These are phyloP conservation scores for Platorchestia sp. DNA, from an alignment of 1,140 invertebrate species.

Conservation along the genomic window DNA sequence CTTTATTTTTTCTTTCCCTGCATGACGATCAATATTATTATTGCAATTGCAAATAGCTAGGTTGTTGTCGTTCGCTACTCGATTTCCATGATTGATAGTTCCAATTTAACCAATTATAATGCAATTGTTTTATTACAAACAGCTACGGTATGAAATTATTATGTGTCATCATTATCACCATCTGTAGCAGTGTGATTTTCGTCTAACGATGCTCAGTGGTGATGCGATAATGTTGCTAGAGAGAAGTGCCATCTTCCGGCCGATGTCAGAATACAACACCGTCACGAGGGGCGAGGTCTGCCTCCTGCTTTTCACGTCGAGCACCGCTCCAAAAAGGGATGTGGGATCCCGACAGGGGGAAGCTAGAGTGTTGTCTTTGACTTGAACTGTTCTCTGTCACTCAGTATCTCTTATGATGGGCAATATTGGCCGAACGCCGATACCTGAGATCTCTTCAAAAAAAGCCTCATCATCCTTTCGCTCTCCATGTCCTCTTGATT, in stretches of 20 bases:
- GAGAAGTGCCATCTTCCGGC: not conserved
- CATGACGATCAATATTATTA: not conserved
- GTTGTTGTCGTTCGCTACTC: not conserved
- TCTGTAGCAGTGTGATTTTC: not conserved
- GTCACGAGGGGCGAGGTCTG: too few species aligned
- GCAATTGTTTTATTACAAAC: too few species aligned
- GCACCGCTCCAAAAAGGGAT: not conserved
- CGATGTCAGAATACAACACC: not conserved
- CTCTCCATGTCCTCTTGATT: slow-evolving; percentile 21
- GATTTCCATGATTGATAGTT: not conserved
- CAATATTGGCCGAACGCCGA: slow-evolving; percentile 2
- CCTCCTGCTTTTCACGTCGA: too few species aligned
- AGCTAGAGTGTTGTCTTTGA: slow-evolving; percentile 50
- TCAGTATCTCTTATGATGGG: slow-evolving; percentile 37
- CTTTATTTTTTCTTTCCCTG: not conserved
- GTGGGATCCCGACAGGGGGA: not conserved
- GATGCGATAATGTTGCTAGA: not conserved
- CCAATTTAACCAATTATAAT: too few species aligned
- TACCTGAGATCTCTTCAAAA: slow-evolving; percentile 48
- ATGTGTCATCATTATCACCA: not conserved
- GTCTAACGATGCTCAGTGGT: not conserved
- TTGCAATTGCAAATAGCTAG: not conserved
- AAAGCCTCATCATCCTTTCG: slow-evolving; percentile 19
- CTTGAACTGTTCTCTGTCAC: slow-evolving; percentile 40
- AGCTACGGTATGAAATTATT: not conserved